These are phyloP conservation scores for Holothuria glaberrima DNA, from an alignment of 35 echinoderm and acorn worm genomes.

Conservation along the genomic window DNA sequence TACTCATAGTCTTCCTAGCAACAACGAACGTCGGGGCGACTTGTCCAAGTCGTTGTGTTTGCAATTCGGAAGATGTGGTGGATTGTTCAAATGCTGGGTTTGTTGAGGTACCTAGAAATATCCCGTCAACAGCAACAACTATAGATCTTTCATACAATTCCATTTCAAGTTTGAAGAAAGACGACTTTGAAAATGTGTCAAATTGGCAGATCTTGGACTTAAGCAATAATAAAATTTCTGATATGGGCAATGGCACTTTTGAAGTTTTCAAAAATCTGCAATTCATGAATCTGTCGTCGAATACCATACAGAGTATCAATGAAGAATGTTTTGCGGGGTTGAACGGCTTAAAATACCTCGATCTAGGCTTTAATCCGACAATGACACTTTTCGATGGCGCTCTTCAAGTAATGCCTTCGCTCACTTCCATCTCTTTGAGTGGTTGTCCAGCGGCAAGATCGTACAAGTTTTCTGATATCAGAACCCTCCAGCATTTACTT, in stretches of 20 bases:
- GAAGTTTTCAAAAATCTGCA: background rate
- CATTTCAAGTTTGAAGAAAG: background rate
- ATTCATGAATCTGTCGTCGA: background rate
- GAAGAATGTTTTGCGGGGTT: background rate
- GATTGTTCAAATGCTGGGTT: slow-evolving; percentile 20
- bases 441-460: background rate
- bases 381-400: slow-evolving; percentile 1
- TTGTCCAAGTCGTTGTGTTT: slow-evolving; percentile 33
- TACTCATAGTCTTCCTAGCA: background rate
- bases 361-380: background rate
- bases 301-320: slow-evolving; percentile 14
- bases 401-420: background rate
- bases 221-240: background rate
- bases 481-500: background rate
- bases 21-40: background rate
- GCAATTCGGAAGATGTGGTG: background rate
- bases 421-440: background rate
- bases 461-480: slow-evolving; percentile 36
- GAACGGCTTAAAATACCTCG: background rate
- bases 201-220: slow-evolving; percentile 6
- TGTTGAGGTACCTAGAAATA: background rate
- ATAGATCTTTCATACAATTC: slow-evolving; percentile 41
- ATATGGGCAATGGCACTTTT: slow-evolving; percentile 9
- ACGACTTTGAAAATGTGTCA: background rate
- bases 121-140: slow-evolving; percentile 10